These are phyloP conservation scores for Drosophila pegasa DNA, from an alignment of 2,888 invertebrate genomes.

Conservation along the genomic window DNA sequence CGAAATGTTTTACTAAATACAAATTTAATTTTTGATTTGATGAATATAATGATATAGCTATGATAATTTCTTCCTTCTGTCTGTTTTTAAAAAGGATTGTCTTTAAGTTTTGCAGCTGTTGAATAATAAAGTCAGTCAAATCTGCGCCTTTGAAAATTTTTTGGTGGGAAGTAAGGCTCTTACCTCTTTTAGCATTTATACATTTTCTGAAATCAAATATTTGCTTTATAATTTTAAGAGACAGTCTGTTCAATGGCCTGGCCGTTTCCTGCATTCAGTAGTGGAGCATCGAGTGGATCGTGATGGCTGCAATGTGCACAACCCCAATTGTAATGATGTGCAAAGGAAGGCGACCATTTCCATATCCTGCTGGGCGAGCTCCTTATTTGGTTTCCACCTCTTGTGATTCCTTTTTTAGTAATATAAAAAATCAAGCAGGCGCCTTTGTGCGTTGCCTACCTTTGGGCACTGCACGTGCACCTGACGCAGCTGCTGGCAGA, in stretches of 20 bases:
- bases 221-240: neutral
- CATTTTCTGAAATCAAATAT: too few relatives aligned
- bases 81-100: too few relatives aligned
- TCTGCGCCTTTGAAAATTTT: too few relatives aligned
- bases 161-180: too few relatives aligned
- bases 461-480: conserved; percentile 54
- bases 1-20: neutral
- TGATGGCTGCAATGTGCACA: conserved; percentile 38
- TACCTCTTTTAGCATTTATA: too few relatives aligned
- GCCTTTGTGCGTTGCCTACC: conserved; percentile 59
- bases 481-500: conserved; percentile 30
- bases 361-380: conserved; percentile 38
- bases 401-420: conserved; percentile 2
- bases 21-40: neutral
- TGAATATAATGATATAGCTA: too few relatives aligned
- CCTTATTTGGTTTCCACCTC: conserved; percentile 7
- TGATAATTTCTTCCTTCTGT: too few relatives aligned
- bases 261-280: conserved; percentile 29
- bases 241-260: conserved; percentile 10
- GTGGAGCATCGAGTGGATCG: conserved; percentile 34
- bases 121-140: too few relatives aligned
- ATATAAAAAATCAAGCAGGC: conserved; percentile 62
- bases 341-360: conserved; percentile 58
- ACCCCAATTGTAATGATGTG: conserved; percentile 46
- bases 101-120: too few relatives aligned